phyloP scores from a whole-genome alignment of 2,113 vertebrate species.

The Uria lomvia region DNA sequence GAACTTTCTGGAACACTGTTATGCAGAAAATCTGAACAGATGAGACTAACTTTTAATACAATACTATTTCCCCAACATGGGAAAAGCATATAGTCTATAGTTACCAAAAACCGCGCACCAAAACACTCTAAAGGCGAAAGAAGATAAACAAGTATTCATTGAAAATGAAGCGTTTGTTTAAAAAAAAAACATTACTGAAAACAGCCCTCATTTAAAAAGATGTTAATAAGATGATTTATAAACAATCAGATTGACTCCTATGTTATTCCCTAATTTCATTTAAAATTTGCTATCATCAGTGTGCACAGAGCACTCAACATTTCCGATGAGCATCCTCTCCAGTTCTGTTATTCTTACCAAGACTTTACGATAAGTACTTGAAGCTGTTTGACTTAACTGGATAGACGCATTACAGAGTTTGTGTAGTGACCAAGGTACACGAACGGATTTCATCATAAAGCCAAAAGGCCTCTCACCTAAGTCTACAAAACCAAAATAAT shows the following conservation, averaged over 20 bases:
- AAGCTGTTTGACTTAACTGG: not conserved
- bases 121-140: not conserved
- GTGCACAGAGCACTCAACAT: not conserved
- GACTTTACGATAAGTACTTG: not conserved
- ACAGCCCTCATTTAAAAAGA: not conserved
- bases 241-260: not conserved
- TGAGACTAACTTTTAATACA: not conserved
- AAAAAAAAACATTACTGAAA: not conserved
- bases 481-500: not conserved
- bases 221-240: not conserved
- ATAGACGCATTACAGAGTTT: not conserved
- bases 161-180: not conserved
- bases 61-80: not conserved
- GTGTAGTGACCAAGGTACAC: not conserved
- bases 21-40: not conserved
- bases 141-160: not conserved
- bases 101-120: not conserved
- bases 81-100: not conserved
- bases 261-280: not conserved
- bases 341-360: not conserved
- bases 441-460: not conserved
- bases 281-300: not conserved
- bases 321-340: not conserved
- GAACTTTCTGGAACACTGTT: not conserved
- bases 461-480: not conserved